phyloP scores from a whole-genome alignment of 2,113 vertebrate species.

The Syngnathus floridae region DNA sequence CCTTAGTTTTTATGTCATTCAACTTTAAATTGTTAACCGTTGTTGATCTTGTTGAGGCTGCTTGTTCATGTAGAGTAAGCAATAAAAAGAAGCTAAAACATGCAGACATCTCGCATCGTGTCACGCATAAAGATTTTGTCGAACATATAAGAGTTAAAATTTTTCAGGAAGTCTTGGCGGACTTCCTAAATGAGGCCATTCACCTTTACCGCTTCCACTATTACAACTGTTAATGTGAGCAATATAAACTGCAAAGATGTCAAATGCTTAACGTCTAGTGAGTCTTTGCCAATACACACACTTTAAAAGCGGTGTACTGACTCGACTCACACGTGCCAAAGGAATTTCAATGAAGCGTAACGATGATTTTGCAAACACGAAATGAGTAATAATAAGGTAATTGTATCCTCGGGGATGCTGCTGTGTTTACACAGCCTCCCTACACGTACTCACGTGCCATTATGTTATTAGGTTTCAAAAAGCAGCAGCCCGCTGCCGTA shows the following conservation, averaged over 20 bases:
- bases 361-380: not conserved
- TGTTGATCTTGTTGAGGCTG: not conserved
- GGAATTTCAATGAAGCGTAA: not conserved
- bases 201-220: not conserved
- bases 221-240: not conserved
- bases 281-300: not conserved
- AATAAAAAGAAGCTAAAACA: not conserved
- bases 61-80: not conserved
- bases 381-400: not conserved
- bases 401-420: not conserved
- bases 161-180: not conserved
- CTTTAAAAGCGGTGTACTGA: slow-evolving; percentile 1
- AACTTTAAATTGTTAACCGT: too few species aligned
- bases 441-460: slow-evolving; percentile 10
- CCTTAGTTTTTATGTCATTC: too few species aligned
- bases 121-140: not conserved
- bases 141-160: not conserved
- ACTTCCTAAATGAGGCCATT: not conserved
- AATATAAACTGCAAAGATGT: not conserved
- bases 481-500: not conserved
- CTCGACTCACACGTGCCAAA: not conserved
- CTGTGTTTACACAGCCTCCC: slow-evolving; percentile 1
- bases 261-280: not conserved
- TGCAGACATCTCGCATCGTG: not conserved
- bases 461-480: slow-evolving; percentile 26